These are phyloP conservation scores for Serrognathus titanus DNA, from an alignment of 2,888 invertebrate genomes.

Conservation along the genomic window DNA sequence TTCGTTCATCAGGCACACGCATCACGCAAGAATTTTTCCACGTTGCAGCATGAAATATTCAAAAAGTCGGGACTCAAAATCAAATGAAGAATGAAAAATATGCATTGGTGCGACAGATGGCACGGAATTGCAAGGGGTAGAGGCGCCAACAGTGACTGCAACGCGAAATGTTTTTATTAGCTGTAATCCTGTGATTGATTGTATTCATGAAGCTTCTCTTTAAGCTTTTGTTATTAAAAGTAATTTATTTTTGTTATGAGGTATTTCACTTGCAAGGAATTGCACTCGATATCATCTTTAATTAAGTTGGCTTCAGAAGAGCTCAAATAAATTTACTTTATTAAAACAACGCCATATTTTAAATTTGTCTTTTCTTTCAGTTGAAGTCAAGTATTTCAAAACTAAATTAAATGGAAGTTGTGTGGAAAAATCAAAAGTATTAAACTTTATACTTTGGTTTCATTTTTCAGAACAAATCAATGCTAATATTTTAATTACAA, in stretches of 20 bases:
- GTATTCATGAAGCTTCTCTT: slow-evolving; percentile 39
- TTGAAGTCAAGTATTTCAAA: too few species aligned
- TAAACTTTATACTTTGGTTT: too few species aligned
- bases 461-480: too few species aligned
- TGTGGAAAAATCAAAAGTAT: too few species aligned
- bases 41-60: slow-evolving; percentile 17
- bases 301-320: not conserved
- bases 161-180: slow-evolving; percentile 51
- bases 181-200: slow-evolving; percentile 52
- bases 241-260: slow-evolving; percentile 24
- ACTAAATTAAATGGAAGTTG: too few species aligned
- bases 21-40: slow-evolving; percentile 6
- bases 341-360: too few species aligned
- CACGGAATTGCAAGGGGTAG: slow-evolving; percentile 43
- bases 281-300: not conserved
- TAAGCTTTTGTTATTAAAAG: slow-evolving; percentile 26
- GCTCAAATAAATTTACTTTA: too few species aligned
- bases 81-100: slow-evolving; percentile 48
- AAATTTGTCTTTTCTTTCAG: too few species aligned
- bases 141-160: slow-evolving; percentile 41
- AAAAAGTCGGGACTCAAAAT: slow-evolving; percentile 27
- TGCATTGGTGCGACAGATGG: slow-evolving; percentile 45
- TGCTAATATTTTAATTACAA: too few species aligned
- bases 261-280: slow-evolving; percentile 8
- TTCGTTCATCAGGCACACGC: slow-evolving; percentile 10